phyloP scores from a whole-genome alignment of 2,113 vertebrate species.

The Xyrauchen texanus region DNA sequence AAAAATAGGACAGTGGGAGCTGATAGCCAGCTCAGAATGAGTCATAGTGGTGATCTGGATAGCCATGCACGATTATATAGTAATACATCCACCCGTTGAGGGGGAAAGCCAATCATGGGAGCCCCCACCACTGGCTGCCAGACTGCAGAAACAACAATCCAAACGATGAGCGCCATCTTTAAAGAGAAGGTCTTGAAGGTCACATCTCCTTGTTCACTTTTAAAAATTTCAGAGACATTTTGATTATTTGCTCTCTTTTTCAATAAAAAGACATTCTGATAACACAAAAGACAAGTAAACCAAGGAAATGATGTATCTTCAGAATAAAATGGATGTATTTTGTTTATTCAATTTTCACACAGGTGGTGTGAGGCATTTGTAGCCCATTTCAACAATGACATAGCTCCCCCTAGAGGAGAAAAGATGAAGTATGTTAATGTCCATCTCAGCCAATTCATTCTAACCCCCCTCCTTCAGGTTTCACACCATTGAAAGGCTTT shows the following conservation, averaged over 20 bases:
- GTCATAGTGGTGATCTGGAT: background rate
- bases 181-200: too few relatives aligned
- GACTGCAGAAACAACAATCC: too few relatives aligned
- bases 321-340: conserved; percentile 21
- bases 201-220: conserved; percentile 1
- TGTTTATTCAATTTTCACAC: background rate
- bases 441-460: background rate
- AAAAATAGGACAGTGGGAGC: background rate
- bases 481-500: conserved; percentile 16
- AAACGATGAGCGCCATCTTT: too few relatives aligned
- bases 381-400: conserved; percentile 39
- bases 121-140: background rate
- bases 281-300: conserved; percentile 21
- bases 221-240: conserved; percentile 27
- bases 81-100: background rate
- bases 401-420: conserved; percentile 60
- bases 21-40: background rate
- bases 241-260: background rate
- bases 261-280: background rate
- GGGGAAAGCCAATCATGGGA: background rate
- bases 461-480: background rate
- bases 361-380: background rate
- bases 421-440: background rate
- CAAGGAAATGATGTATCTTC: conserved; percentile 6
- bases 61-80: conserved; percentile 8